Percentiles rank a stretch among this genome's conserved stretches.
Conservation (phyloP, 30 jellyfish, hydroid and myxozoan genomes). For the Rhopilema esculentum region DNA sequence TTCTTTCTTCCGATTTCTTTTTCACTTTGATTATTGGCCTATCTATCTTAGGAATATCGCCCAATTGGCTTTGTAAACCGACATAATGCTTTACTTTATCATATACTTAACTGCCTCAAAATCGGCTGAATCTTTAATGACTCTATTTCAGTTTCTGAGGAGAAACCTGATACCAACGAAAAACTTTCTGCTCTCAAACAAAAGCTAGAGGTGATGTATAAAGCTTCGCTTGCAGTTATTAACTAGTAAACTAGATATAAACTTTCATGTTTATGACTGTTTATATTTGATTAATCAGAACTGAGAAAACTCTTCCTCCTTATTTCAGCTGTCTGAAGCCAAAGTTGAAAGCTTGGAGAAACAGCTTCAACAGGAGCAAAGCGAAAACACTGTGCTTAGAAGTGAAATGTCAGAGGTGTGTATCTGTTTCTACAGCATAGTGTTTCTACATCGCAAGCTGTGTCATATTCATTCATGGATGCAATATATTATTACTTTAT, state of each 20-base stretch:
- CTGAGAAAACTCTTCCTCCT: not conserved
- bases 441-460: too few relatives aligned
- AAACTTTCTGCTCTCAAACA: not conserved
- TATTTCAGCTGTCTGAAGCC: not conserved
- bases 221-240: not conserved
- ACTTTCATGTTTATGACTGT: too few relatives aligned
- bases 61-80: too few relatives aligned
- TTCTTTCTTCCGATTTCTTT: not conserved
- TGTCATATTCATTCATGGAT: too few relatives aligned
- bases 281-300: not conserved
- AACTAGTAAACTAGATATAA: not conserved
- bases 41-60: too few relatives aligned
- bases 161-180: not conserved
- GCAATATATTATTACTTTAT: too few relatives aligned
- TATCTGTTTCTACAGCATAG: not conserved
- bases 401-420: constrained; percentile 18
- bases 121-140: not conserved
- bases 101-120: too few relatives aligned
- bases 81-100: too few relatives aligned
- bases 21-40: not conserved
- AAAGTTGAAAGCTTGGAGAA: not conserved
- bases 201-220: not conserved
- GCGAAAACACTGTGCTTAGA: constrained; percentile 2
- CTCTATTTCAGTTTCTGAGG: not conserved
- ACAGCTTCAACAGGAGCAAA: not conserved